Conservation (phyloP, 2,113 vertebrate genomes). For the Zosterops borbonicus region DNA sequence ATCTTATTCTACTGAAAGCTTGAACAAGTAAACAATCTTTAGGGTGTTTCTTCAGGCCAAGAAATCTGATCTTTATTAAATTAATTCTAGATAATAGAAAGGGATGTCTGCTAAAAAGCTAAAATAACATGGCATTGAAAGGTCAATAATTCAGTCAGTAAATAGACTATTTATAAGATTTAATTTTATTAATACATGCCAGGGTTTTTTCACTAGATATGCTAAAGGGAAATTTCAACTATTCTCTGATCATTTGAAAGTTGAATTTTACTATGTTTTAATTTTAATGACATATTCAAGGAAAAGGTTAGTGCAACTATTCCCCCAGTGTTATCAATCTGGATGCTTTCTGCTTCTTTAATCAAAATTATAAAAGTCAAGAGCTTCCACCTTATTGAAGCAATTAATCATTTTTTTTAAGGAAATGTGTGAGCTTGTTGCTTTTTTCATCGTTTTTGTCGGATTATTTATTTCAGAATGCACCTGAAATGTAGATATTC, state of each 20-base stretch:
- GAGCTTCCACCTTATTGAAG: not conserved
- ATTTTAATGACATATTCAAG: not conserved
- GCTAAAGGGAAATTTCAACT: not conserved
- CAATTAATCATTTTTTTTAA: not conserved
- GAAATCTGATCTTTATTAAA: not conserved
- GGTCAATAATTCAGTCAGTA: not conserved
- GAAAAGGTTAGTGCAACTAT: not conserved
- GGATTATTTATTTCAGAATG: not conserved
- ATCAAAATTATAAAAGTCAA: slow-evolving; percentile 3
- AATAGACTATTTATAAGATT: not conserved
- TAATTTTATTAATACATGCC: not conserved
- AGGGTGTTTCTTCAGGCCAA: not conserved
- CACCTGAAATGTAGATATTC: not conserved
- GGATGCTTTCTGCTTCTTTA: not conserved
- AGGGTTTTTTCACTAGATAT: not conserved
- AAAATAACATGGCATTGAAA: not conserved
- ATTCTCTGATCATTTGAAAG: not conserved
- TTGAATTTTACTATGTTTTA: not conserved
- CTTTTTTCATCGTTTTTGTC: not conserved
- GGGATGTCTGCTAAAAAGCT: not conserved
- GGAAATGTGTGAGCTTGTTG: not conserved
- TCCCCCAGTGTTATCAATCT: fast-evolving
- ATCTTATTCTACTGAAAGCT: not conserved
- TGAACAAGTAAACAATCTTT: not conserved
- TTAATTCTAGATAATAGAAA: not conserved